Evolutionary conservation across 2,113 vertebrate genomes (phyloP).

Genomic region (Rhinopomastus cyanomelas): DNA sequence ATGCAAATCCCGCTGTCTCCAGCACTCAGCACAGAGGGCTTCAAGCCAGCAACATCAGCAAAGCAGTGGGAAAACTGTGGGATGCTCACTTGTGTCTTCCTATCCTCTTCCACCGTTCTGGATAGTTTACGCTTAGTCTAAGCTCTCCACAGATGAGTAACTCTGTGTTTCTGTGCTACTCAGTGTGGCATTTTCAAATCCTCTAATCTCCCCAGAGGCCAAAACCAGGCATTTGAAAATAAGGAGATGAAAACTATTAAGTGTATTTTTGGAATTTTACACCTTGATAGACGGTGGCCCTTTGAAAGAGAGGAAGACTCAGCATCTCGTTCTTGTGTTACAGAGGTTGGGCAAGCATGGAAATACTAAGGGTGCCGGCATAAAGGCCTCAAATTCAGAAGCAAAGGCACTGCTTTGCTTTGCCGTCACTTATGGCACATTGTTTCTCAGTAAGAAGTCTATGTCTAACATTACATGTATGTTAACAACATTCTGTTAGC

Average conservation of each 20-base stretch:
- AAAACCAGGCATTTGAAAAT: background rate
- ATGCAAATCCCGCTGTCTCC: rapidly evolving
- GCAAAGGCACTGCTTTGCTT: background rate
- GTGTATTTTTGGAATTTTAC: background rate
- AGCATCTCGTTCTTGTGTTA: background rate
- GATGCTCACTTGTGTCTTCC: background rate
- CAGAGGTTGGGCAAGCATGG: rapidly evolving
- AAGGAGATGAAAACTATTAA: background rate
- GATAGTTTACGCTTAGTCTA: background rate
- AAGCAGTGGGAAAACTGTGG: background rate
- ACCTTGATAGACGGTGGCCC: background rate
- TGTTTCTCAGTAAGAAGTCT: background rate
- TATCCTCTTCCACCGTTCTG: background rate
- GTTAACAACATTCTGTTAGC: background rate
- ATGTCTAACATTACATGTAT: rapidly evolving
- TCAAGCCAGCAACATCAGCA: background rate
- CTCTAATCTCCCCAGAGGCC: background rate
- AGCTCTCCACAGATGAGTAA: background rate
- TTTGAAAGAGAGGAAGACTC: background rate
- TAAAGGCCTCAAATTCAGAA: background rate
- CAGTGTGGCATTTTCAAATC: rapidly evolving
- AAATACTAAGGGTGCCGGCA: background rate
- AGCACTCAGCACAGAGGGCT: background rate
- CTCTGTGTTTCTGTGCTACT: too few relatives aligned
- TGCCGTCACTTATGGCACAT: background rate